Conservation (phyloP, 2,113 vertebrate species). For the Caloenas nicobarica region DNA sequence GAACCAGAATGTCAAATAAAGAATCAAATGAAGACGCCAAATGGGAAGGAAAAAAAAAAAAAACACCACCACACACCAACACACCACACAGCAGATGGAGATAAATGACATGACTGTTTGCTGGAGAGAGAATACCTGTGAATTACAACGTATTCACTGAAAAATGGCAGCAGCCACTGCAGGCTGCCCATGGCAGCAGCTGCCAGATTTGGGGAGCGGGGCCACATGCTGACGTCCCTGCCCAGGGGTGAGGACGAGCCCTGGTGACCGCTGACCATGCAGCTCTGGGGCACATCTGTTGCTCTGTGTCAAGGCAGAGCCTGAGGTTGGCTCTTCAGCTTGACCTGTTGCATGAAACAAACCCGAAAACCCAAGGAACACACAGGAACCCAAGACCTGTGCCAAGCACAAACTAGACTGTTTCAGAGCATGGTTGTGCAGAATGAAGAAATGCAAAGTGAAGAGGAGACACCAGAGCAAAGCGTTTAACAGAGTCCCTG, state of each 20-base stretch:
- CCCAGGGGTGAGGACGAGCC: neutral
- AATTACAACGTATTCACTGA: neutral
- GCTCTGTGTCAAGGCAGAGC: neutral
- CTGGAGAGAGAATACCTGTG: neutral
- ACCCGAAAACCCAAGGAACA: neutral
- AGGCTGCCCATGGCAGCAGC: neutral
- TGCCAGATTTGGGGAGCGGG: neutral
- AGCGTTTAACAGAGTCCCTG: neutral
- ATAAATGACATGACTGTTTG: neutral
- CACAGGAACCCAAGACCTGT: neutral
- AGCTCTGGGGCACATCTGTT: neutral
- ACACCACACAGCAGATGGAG: neutral
- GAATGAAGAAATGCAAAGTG: neutral
- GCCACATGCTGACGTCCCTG: accelerated
- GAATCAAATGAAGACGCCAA: neutral
- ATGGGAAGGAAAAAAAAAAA: neutral
- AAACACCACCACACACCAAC: too few relatives aligned
- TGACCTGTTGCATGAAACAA: accelerated
- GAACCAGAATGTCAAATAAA: neutral
- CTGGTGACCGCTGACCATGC: accelerated
- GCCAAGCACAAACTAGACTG: neutral
- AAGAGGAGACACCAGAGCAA: neutral
- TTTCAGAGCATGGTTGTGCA: accelerated
- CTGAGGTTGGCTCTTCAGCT: neutral
- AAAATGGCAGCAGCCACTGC: neutral